Conservation (phyloP, 2,797 vertebrate species). For the Notoglanidium macrostoma region DNA sequence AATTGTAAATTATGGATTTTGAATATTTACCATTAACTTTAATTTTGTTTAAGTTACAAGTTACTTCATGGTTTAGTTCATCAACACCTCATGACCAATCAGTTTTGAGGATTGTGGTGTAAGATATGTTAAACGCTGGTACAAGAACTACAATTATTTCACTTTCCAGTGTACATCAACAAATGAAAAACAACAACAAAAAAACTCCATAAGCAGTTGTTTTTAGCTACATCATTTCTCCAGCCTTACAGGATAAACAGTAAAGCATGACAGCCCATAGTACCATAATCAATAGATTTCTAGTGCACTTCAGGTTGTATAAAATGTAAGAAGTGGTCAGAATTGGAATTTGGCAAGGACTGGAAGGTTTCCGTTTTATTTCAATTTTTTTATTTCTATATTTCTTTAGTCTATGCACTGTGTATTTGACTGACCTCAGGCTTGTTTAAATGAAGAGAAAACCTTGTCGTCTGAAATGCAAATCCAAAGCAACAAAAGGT, state of each 20-base stretch:
- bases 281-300: background rate
- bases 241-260: background rate
- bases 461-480: background rate
- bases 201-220: background rate
- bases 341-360: background rate
- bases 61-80: background rate
- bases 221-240: background rate
- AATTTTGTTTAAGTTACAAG: background rate
- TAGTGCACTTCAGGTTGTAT: background rate
- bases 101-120: background rate
- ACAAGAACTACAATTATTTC: background rate
- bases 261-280: background rate
- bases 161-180: background rate
- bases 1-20: no score
- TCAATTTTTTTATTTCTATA: background rate
- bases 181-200: background rate
- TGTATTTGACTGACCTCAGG: background rate
- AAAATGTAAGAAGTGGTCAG: background rate
- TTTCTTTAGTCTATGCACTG: background rate
- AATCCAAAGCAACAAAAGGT: background rate
- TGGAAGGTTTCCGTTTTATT: background rate
- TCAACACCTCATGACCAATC: background rate
- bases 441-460: constrained; percentile 5
- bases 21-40: background rate
- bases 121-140: background rate